Evolutionary conservation across 2,888 invertebrate species (phyloP).

Genomic region (Oligia fasciuncula): DNA sequence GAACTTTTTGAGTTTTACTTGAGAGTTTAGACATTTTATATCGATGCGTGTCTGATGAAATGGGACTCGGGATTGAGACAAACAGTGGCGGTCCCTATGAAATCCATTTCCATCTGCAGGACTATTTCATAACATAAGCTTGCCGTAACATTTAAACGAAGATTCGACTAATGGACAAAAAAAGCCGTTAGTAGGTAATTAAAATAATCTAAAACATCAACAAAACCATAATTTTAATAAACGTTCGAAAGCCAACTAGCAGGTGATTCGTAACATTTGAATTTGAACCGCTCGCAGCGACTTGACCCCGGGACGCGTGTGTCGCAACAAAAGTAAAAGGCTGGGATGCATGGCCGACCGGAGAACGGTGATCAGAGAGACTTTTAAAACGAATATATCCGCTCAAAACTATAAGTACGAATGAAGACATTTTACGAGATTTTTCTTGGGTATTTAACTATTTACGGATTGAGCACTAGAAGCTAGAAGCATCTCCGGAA

Average conservation of each 20-base stretch:
- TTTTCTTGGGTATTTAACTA: neutral
- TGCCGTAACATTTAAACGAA: neutral
- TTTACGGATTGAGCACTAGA: neutral
- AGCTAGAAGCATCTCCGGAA: neutral
- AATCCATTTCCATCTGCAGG: neutral
- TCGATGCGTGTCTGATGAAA: neutral
- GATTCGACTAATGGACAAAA: too few species aligned
- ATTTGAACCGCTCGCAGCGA: conserved; percentile 74
- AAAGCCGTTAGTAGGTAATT: too few species aligned
- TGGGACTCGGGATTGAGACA: neutral
- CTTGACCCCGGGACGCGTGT: conserved; percentile 76
- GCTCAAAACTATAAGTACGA: neutral
- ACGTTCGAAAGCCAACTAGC: conserved; percentile 42
- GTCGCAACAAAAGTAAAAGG: conserved; percentile 79
- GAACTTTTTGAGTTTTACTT: neutral
- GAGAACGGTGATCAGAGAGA: conserved; percentile 62
- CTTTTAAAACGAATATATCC: conserved; percentile 56
- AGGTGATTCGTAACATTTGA: conserved; percentile 67
- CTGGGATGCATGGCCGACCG: conserved; percentile 73
- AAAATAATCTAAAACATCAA: conserved; percentile 7
- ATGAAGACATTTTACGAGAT: conserved; percentile 12
- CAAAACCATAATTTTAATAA: conserved; percentile 11
- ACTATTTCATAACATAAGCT: neutral
- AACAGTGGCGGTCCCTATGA: neutral
- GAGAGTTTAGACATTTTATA: neutral